phyloP scores from a whole-genome alignment of 2,888 invertebrate genomes.

The Drosophila greeni region DNA sequence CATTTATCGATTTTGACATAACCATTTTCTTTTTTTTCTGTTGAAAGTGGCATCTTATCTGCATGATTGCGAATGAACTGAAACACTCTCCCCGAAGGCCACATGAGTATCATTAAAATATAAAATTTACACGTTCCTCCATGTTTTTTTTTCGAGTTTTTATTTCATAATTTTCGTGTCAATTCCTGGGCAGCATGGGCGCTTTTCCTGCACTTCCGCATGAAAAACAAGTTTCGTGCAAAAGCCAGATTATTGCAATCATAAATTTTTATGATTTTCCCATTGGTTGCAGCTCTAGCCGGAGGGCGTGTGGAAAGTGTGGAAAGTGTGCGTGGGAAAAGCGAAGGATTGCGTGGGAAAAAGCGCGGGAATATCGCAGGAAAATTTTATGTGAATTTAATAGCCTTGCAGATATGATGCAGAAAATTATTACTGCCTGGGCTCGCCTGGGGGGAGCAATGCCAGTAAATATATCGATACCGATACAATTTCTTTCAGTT shows the following conservation, averaged over 20 bases:
- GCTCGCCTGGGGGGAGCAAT: slow-evolving; percentile 9
- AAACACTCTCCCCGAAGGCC: slow-evolving; percentile 24
- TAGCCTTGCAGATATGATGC: slow-evolving; percentile 68
- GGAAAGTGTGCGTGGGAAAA: slow-evolving; percentile 24
- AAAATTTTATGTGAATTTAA: slow-evolving; percentile 63
- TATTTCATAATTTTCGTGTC: slow-evolving; percentile 52
- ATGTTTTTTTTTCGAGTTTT: slow-evolving; percentile 14
- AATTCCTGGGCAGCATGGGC: slow-evolving; percentile 32
- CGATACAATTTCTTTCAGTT: slow-evolving; percentile 11
- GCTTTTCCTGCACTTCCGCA: slow-evolving; percentile 27
- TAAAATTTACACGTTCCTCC: slow-evolving; percentile 10
- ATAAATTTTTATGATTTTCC: slow-evolving; percentile 76
- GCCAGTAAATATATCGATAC: slow-evolving; percentile 3
- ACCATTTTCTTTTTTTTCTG: slow-evolving; percentile 33
- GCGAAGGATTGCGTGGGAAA: slow-evolving; percentile 40
- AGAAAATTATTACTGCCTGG: slow-evolving; percentile 62
- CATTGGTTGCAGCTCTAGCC: slow-evolving; percentile 55
- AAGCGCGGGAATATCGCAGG: slow-evolving; percentile 34
- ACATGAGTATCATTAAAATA: slow-evolving; percentile 41
- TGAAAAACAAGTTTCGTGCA: slow-evolving; percentile 41
- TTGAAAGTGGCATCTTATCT: slow-evolving; percentile 39
- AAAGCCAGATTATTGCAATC: slow-evolving; percentile 71
- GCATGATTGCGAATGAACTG: slow-evolving; percentile 34
- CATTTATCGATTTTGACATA: slow-evolving; percentile 52
- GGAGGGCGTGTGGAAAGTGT: slow-evolving; percentile 4